Conservation (phyloP, 92 coral and sea anemone species). For the Umimayanthus kanabou region DNA sequence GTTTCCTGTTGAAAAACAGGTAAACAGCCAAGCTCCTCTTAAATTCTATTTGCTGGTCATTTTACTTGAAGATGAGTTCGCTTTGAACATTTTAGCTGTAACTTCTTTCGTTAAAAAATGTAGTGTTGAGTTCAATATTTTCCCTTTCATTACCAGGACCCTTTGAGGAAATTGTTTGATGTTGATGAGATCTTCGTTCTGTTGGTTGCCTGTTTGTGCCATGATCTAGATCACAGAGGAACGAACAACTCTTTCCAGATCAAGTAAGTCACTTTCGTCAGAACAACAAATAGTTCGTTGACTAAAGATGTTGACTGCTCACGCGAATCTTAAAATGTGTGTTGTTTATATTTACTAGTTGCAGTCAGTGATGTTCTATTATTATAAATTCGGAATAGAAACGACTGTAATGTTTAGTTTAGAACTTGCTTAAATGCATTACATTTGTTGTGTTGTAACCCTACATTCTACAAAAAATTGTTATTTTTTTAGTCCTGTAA, state of each 20-base stretch:
- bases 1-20: too few species aligned
- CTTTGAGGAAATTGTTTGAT: slow-evolving; percentile 59
- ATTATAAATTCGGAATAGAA: too few species aligned
- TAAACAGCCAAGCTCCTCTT: too few species aligned
- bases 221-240: slow-evolving; percentile 97
- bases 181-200: slow-evolving; percentile 83
- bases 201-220: slow-evolving; percentile 94
- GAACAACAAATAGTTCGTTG: not conserved
- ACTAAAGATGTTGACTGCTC: not conserved
- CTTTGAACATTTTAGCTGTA: too few species aligned
- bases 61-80: too few species aligned
- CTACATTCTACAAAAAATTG: not conserved
- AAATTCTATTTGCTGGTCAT: too few species aligned
- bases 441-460: not conserved
- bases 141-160: slow-evolving; percentile 52
- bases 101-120: too few species aligned
- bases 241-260: slow-evolving; percentile 97
- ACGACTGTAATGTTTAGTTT: too few species aligned
- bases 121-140: too few species aligned
- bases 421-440: not conserved
- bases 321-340: not conserved
- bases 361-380: too few species aligned
- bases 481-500: too few species aligned
- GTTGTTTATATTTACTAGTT: too few species aligned
- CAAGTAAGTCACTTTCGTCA: slow-evolving; percentile 63